Conservation (phyloP, 2,888 invertebrate species). For the Nemotelus pantherinus region DNA sequence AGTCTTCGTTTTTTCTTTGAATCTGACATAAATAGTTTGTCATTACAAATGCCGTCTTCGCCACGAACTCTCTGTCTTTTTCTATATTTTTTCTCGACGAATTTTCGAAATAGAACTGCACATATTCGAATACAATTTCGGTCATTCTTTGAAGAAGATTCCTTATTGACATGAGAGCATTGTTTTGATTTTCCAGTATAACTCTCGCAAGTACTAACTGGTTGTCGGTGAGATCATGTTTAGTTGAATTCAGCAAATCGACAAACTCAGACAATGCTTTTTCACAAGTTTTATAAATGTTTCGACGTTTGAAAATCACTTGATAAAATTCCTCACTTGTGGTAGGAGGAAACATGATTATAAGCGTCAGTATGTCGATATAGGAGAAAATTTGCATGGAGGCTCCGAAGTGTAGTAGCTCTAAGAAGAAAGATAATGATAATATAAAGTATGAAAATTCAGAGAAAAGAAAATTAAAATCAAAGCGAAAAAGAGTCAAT, state of each 20-base stretch:
- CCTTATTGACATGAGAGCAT: constrained; percentile 54
- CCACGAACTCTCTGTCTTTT: constrained; percentile 58
- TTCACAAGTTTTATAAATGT: constrained; percentile 55
- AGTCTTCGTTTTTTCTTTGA: constrained; percentile 49
- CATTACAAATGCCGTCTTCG: constrained; percentile 56
- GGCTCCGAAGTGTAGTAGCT: constrained; percentile 60
- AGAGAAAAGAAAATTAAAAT: too few relatives aligned
- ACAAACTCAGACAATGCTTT: constrained; percentile 54
- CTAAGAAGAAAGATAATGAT: constrained; percentile 51
- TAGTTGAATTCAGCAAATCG: constrained; percentile 48
- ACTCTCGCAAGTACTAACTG: constrained; percentile 56
- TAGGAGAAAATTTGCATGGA: constrained; percentile 57
- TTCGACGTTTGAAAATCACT: constrained; percentile 55
- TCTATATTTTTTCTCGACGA: constrained; percentile 48
- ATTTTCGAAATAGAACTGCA: constrained; percentile 6
- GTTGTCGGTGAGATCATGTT: constrained; percentile 50
- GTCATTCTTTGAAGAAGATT: constrained; percentile 45
- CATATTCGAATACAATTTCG: not conserved
- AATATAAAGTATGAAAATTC: not conserved
- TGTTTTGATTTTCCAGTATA: constrained; percentile 56
- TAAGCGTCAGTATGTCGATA: constrained; percentile 55
- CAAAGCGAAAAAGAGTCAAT: too few relatives aligned
- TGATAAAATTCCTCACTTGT: constrained; percentile 57
- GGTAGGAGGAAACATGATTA: constrained; percentile 55
- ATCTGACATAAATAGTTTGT: constrained; percentile 53